Evolutionary conservation across 2,797 vertebrate genomes (phyloP), one percentile per base, ranked within the genome.

Genomic region (Coendou prehensilis): DNA sequence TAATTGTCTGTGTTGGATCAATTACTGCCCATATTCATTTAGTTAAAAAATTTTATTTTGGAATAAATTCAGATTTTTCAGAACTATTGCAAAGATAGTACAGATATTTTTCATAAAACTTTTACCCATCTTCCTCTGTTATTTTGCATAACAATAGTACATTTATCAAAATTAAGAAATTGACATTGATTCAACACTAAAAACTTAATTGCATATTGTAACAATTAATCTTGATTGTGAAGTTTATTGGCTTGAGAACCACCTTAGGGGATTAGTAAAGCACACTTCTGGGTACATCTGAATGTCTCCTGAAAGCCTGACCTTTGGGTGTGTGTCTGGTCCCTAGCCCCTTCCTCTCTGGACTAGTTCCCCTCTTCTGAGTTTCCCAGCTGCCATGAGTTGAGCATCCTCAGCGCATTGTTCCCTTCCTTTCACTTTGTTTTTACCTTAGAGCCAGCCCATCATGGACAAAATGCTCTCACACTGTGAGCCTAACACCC

Each of bases 21-120:
- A 20, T 13, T 0, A 7, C 26, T 33, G 20, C 30, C 26, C 23
- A 23, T 64, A 22, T 52, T 45, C 45, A 41, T 10, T 73, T 56
- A 56, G 11, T 14, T 37, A 59, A 59, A 26, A 14, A 2, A 17
- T 83, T 71, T 45, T 78, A 92, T 80, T 57, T 90, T n/a, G 22
- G 33, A 83, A 83, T 89, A 81, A 23, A 87, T 87, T 86, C 84
- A 83, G 50, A 87, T 71, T 59, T 52, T 83, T 92, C 4, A 64
- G 15, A 64, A 96, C 79, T 50, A 20, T 59, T 95, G 3, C 20
- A 54, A 79, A 82, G 15, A 75, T 11, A 89, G 7, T 18, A 47
- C 3, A 89, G 64, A 41, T 9, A 23, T 6, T 69, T 85, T 37
- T 37, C 28, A 15, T 33, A 52, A 33, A 93, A 33, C 13, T 26